A percentile compares a stretch with the other conserved stretches of the same genome.
Evolutionary conservation across 2,888 invertebrate species (phyloP).

Genomic region (Cephus pulcher): DNA sequence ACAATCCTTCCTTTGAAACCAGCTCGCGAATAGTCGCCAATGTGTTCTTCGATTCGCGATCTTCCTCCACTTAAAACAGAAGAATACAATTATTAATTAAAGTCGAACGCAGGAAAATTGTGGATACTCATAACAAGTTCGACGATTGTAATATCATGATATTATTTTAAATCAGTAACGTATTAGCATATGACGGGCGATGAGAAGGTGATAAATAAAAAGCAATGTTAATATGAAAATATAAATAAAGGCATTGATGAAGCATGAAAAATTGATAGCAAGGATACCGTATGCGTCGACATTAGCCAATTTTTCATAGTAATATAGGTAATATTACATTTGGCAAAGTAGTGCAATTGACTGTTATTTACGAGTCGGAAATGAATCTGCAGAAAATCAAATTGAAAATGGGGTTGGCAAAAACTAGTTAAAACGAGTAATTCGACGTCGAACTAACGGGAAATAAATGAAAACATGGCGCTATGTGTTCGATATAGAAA

Average conservation of each 20-base stretch:
- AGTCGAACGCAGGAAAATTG: not conserved
- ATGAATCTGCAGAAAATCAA: not conserved
- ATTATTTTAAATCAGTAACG: not conserved
- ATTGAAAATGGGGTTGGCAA: not conserved
- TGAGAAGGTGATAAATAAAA: too few relatives aligned
- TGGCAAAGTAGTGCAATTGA: not conserved
- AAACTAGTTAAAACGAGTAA: not conserved
- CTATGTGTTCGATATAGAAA: not conserved
- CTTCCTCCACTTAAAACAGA: slow-evolving; percentile 77
- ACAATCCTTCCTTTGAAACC: slow-evolving; percentile 70
- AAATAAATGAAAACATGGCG: not conserved
- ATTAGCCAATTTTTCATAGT: not conserved
- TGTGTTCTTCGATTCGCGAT: slow-evolving; percentile 75
- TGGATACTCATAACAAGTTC: too few relatives aligned
- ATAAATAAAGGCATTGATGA: too few relatives aligned
- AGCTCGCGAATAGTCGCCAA: slow-evolving; percentile 72
- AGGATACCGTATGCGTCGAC: not conserved
- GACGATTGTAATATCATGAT: too few relatives aligned
- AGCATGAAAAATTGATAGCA: too few relatives aligned
- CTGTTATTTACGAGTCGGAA: not conserved
- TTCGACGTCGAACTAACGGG: not conserved
- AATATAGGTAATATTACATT: not conserved
- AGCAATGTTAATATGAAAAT: too few relatives aligned
- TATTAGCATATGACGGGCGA: too few relatives aligned
- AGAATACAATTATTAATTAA: slow-evolving; percentile 15